Percentiles rank a stretch among this genome's conserved stretches.
Evolutionary conservation across 2,113 vertebrate species (phyloP).

Genomic region (Oophaga pumilio): DNA sequence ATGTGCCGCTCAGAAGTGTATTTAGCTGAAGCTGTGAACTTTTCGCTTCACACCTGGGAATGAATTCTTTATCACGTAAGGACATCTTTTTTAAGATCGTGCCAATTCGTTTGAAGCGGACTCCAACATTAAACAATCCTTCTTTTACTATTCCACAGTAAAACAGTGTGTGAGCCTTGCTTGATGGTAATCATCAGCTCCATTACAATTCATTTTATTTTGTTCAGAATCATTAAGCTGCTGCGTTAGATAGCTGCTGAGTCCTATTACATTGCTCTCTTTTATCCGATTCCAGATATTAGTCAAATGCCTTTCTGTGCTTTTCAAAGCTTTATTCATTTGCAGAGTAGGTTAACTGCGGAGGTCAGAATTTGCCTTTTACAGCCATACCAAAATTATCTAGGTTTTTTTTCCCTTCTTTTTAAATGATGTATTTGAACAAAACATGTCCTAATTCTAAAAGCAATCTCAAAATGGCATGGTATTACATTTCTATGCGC

Average conservation of each 20-base stretch:
- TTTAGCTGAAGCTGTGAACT: conserved; percentile 66
- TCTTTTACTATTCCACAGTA: conserved; percentile 82
- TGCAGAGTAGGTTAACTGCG: conserved; percentile 38
- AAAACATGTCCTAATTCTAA: conserved; percentile 26
- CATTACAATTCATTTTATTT: conserved; percentile 89
- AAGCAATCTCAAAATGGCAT: conserved; percentile 32
- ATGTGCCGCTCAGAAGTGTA: conserved; percentile 63
- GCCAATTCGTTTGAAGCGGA: conserved; percentile 77
- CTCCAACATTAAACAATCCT: conserved; percentile 75
- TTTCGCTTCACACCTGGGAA: conserved; percentile 79
- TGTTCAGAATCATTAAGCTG: conserved; percentile 82
- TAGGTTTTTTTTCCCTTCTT: neutral
- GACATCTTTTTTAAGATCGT: conserved; percentile 79
- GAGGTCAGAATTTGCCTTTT: conserved; percentile 40
- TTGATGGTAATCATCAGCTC: conserved; percentile 85
- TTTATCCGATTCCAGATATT: conserved; percentile 85
- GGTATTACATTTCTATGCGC: conserved; percentile 8
- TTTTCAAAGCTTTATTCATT: conserved; percentile 63
- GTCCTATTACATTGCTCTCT: conserved; percentile 84
- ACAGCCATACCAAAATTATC: conserved; percentile 22
- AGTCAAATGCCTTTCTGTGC: conserved; percentile 81
- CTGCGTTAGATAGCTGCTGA: conserved; percentile 82
- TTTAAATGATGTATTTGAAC: conserved; percentile 24
- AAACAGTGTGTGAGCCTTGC: conserved; percentile 77
- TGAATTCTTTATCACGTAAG: conserved; percentile 75